These are phyloP conservation scores for Drosophila baimaii DNA, from an alignment of 1,140 invertebrate genomes.

Conservation along the genomic window DNA sequence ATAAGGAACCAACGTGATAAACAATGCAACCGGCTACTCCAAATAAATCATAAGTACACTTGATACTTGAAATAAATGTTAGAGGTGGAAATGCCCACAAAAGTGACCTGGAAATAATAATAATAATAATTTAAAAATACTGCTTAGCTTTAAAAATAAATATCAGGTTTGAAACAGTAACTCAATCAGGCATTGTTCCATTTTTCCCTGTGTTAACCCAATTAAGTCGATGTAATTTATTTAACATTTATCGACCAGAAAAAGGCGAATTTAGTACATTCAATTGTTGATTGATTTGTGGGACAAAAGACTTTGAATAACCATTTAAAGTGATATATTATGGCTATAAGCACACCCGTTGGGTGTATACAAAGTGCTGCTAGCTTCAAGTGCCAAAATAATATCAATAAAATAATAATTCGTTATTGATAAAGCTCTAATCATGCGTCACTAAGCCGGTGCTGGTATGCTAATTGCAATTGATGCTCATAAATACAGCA, in stretches of 20 bases:
- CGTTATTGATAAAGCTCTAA: slow-evolving; percentile 60
- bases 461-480: slow-evolving; percentile 67
- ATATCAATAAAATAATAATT: slow-evolving; percentile 52
- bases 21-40: slow-evolving; percentile 33
- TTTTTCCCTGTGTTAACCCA: slow-evolving; percentile 19
- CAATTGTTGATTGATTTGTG: slow-evolving; percentile 36
- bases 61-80: slow-evolving; percentile 35
- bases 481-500: slow-evolving; percentile 44
- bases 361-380: too few species aligned
- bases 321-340: neutral
- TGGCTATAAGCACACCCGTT: too few species aligned
- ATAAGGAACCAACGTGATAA: too few species aligned
- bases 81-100: slow-evolving; percentile 10
- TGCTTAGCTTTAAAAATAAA: slow-evolving; percentile 3
- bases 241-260: slow-evolving; percentile 22
- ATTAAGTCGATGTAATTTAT: slow-evolving; percentile 35
- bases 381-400: slow-evolving; percentile 40
- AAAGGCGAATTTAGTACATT: neutral
- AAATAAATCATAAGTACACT: slow-evolving; percentile 38
- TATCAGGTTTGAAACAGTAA: slow-evolving; percentile 25
- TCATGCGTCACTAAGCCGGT: slow-evolving; percentile 61
- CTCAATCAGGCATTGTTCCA: slow-evolving; percentile 28
- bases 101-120: slow-evolving; percentile 28
- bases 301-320: slow-evolving; percentile 2
- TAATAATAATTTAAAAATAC: slow-evolving; percentile 18